A percentile compares a stretch with the other conserved stretches of the same genome.
These are phyloP conservation scores for Pogonomyrmex californicus DNA, from an alignment of 1,140 invertebrate species.

Conservation along the genomic window DNA sequence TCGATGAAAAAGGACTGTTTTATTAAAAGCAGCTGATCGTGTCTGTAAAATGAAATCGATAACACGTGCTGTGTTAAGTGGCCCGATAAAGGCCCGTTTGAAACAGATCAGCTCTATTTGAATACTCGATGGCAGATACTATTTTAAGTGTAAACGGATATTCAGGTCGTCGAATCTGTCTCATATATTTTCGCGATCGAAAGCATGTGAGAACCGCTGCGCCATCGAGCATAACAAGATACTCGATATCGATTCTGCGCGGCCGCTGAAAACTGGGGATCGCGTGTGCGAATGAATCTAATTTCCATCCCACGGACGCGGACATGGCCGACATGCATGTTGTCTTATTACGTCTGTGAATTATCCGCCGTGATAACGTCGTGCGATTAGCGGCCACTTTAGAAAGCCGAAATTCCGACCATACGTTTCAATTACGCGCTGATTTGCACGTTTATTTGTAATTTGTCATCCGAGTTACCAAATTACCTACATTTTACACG, in stretches of 20 bases:
- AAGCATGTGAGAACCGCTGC: background rate
- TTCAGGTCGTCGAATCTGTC: background rate
- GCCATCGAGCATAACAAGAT: conserved; percentile 11
- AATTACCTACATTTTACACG: background rate
- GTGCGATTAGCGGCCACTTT: conserved; percentile 59
- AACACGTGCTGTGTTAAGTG: background rate
- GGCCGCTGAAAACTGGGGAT: conserved; percentile 42
- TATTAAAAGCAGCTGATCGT: background rate
- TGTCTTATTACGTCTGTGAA: conserved; percentile 72
- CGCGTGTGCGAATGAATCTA: conserved; percentile 69
- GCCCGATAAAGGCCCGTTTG: background rate
- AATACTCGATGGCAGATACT: background rate
- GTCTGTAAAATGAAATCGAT: background rate
- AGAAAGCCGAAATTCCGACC: conserved; percentile 21
- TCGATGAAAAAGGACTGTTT: background rate
- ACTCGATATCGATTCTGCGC: conserved; percentile 69
- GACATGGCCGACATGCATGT: conserved; percentile 49
- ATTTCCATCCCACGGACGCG: conserved; percentile 65
- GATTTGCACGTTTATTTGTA: background rate
- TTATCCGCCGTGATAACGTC: conserved; percentile 70
- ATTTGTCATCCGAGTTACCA: background rate
- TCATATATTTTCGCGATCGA: background rate
- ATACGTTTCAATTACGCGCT: conserved; percentile 48
- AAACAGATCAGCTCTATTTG: background rate
- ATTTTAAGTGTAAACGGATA: conserved; percentile 1